Evolutionary conservation across 2,888 invertebrate species (phyloP).

Genomic region (Tortricodes alternella): DNA sequence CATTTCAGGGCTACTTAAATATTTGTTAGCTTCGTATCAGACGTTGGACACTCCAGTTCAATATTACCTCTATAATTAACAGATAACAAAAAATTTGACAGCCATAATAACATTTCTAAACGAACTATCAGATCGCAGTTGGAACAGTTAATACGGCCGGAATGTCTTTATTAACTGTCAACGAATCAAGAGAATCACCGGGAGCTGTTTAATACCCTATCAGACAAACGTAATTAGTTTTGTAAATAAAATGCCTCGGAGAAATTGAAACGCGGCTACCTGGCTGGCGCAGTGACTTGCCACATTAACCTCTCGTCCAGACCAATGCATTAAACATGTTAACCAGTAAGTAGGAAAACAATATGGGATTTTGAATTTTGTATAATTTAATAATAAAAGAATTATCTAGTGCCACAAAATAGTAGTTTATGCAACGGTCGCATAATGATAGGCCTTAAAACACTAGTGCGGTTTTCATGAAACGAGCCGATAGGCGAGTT

Average conservation of each 20-base stretch:
- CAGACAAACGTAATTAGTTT: conserved; percentile 82
- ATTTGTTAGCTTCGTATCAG: neutral
- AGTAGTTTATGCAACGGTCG: too few species aligned
- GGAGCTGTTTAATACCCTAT: conserved; percentile 77
- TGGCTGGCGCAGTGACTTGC: conserved; percentile 75
- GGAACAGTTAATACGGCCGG: conserved; percentile 59
- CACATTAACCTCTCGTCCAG: conserved; percentile 54
- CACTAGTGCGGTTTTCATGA: too few species aligned
- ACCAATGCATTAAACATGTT: conserved; percentile 49
- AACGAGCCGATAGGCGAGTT: too few species aligned
- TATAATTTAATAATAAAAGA: conserved; percentile 2
- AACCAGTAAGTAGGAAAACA: neutral
- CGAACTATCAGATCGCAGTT: conserved; percentile 60
- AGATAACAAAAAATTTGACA: conserved; percentile 41
- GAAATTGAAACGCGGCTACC: conserved; percentile 82
- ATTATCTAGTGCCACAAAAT: neutral
- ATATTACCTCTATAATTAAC: conserved; percentile 29
- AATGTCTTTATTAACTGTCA: conserved; percentile 82
- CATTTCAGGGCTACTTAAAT: neutral
- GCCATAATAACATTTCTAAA: conserved; percentile 58
- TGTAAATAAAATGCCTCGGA: conserved; percentile 81
- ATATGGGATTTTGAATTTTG: conserved; percentile 9
- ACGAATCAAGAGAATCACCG: conserved; percentile 69
- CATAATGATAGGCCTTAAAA: too few species aligned
- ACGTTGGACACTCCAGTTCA: conserved; percentile 2